These are phyloP conservation scores for Trichonephila clavata DNA, from an alignment of 1,140 invertebrate genomes.

Conservation along the genomic window DNA sequence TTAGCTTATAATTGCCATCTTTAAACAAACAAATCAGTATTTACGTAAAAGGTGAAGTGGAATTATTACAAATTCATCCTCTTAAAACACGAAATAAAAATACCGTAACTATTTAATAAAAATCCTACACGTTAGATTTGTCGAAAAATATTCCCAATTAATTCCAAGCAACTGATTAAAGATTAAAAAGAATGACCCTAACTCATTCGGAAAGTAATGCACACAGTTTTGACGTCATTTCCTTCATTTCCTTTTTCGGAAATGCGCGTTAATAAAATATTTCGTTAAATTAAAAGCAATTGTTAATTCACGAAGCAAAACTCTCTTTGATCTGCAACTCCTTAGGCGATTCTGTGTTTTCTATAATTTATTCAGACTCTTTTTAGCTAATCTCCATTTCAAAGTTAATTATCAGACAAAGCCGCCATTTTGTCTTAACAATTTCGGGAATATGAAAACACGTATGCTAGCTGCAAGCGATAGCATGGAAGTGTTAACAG, in stretches of 20 bases:
- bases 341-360: background rate
- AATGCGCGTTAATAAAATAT: slow-evolving; percentile 49
- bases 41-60: too few relatives aligned
- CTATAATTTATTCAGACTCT: slow-evolving; percentile 40
- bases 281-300: slow-evolving; percentile 13
- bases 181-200: background rate
- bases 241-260: background rate
- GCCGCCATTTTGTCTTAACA: background rate
- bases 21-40: too few relatives aligned
- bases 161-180: background rate
- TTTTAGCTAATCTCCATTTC: slow-evolving; percentile 42
- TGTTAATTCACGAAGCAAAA: slow-evolving; percentile 30
- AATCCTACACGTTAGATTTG: too few relatives aligned
- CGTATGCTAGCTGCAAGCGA: background rate
- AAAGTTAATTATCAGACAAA: slow-evolving; percentile 24
- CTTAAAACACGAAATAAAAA: background rate
- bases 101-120: too few relatives aligned
- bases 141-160: background rate
- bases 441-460: background rate
- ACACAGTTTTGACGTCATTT: slow-evolving; percentile 13
- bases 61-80: background rate
- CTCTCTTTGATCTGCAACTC: background rate
- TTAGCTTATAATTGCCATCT: too few relatives aligned
- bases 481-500: background rate
- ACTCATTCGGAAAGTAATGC: background rate